Conservation (phyloP, 2,888 invertebrate genomes). For the Quadroppia sp. region DNA sequence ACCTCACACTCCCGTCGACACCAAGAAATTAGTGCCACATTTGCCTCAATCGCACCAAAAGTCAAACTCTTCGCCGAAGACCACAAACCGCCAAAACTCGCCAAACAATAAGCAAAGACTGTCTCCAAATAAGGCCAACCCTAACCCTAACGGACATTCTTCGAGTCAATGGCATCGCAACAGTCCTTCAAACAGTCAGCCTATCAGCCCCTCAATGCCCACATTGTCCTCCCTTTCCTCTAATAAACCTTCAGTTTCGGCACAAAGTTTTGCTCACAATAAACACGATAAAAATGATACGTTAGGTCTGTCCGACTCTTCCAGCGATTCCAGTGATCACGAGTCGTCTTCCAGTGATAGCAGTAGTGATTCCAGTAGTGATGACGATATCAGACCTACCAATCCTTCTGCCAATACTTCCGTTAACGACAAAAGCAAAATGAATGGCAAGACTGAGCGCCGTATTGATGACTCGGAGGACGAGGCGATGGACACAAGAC, state of each 20-base stretch:
- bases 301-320: slow-evolving; percentile 53
- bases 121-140: slow-evolving; percentile 31
- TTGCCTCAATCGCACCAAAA: slow-evolving; percentile 17
- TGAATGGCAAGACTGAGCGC: not conserved
- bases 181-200: slow-evolving; percentile 18
- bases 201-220: slow-evolving; percentile 34
- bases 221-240: slow-evolving; percentile 14
- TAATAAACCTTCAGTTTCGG: slow-evolving; percentile 23
- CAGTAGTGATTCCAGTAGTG: slow-evolving; percentile 49
- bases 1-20: not conserved
- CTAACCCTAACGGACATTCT: slow-evolving; percentile 4
- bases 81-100: slow-evolving; percentile 34
- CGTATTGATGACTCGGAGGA: slow-evolving; percentile 26
- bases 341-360: slow-evolving; percentile 46
- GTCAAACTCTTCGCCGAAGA: not conserved
- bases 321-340: slow-evolving; percentile 51
- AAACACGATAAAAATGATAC: slow-evolving; percentile 18
- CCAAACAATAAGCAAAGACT: slow-evolving; percentile 34
- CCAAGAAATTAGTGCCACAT: slow-evolving; percentile 36
- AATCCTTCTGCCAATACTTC: not conserved
- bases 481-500: not conserved
- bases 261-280: slow-evolving; percentile 21
- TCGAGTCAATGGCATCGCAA: not conserved
- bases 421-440: not conserved
- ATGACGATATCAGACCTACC: slow-evolving; percentile 37